These are phyloP conservation scores for Zygogramma bicolorata DNA, from an alignment of 2,888 invertebrate species.

Conservation along the genomic window DNA sequence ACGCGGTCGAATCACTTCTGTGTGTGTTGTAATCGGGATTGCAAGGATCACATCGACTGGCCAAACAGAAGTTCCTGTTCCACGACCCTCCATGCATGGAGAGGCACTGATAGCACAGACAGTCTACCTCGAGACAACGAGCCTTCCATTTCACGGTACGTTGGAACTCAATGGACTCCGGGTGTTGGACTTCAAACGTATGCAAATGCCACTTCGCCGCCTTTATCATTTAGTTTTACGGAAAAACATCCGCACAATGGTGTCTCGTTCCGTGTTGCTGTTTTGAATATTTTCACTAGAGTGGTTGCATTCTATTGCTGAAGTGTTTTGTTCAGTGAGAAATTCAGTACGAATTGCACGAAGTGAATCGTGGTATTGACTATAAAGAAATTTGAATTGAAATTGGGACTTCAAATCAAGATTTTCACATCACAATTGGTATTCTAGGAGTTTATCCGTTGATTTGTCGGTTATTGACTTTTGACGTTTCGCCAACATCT, in stretches of 20 bases:
- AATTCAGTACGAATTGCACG: too few species aligned
- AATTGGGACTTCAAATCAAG: too few species aligned
- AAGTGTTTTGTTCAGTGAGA: background rate
- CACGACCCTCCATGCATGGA: background rate
- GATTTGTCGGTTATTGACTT: too few species aligned
- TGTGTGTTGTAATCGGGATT: background rate
- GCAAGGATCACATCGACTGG: background rate
- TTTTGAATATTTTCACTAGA: constrained; percentile 7
- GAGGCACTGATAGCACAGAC: background rate
- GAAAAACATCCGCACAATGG: constrained; percentile 15
- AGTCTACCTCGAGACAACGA: constrained; percentile 28
- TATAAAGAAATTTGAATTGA: too few species aligned
- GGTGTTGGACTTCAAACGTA: constrained; percentile 44
- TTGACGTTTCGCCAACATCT: too few species aligned
- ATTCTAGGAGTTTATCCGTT: too few species aligned
- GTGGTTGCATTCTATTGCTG: background rate
- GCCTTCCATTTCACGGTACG: constrained; percentile 34
- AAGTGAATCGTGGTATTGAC: too few species aligned
- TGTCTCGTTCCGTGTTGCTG: constrained; percentile 3
- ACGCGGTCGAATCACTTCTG: background rate
- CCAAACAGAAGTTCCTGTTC: background rate
- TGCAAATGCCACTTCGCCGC: constrained; percentile 15
- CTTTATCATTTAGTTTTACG: constrained; percentile 7
- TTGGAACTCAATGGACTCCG: constrained; percentile 34
- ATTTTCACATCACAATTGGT: too few species aligned